Evolutionary conservation across 1,140 invertebrate genomes (phyloP).

Genomic region (Cotesia vestalis): DNA sequence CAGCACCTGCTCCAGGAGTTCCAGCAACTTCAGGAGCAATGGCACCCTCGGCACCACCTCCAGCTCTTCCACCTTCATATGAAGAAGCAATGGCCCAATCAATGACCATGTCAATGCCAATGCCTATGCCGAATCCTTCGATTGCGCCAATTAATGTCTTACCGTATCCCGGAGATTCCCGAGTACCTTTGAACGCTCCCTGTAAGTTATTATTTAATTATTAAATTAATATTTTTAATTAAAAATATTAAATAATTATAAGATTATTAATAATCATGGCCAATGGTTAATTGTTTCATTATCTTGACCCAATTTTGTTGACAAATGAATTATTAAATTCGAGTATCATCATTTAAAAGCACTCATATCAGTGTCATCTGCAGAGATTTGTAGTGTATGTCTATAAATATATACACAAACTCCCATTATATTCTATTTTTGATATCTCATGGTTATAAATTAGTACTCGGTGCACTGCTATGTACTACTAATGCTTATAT

Average conservation of each 20-base stretch:
- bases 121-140: slow-evolving; percentile 37
- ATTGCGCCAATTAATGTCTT: slow-evolving; percentile 39
- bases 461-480: background rate
- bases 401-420: too few species aligned
- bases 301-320: background rate
- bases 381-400: too few species aligned
- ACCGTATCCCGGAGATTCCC: background rate
- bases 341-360: too few species aligned
- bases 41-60: slow-evolving; percentile 26
- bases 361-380: too few species aligned
- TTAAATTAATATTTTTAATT: too few species aligned
- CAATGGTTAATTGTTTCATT: background rate
- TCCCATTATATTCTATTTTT: too few species aligned
- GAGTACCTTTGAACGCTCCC: background rate
- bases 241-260: too few species aligned
- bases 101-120: slow-evolving; percentile 47
- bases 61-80: slow-evolving; percentile 32
- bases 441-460: background rate
- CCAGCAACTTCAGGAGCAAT: background rate
- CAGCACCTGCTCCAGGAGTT: too few species aligned
- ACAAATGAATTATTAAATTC: too few species aligned
- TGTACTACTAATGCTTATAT: too few species aligned
- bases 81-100: slow-evolving; percentile 47
- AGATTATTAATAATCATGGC: slow-evolving; percentile 2
- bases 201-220: slow-evolving; percentile 12